These are phyloP conservation scores for Climacteris rufus DNA, from an alignment of 2,113 vertebrate genomes.

Conservation along the genomic window DNA sequence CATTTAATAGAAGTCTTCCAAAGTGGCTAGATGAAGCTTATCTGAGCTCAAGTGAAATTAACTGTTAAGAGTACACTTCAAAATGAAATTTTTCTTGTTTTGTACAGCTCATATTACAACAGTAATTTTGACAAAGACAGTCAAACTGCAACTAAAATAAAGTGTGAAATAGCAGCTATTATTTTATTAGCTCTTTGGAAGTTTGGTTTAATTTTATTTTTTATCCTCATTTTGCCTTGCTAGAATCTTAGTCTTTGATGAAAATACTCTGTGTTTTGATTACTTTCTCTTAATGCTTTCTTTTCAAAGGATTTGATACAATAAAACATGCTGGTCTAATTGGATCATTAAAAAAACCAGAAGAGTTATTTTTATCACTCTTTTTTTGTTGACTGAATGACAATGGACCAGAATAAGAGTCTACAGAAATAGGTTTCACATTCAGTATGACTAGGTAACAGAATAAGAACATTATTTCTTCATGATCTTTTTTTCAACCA, in stretches of 20 bases:
- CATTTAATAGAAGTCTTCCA: conserved; percentile 67
- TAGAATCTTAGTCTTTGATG: not conserved
- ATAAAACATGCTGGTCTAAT: not conserved
- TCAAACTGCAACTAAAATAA: not conserved
- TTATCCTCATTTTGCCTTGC: not conserved
- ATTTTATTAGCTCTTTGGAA: not conserved
- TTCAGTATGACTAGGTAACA: not conserved
- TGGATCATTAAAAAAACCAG: not conserved
- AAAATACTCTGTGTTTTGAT: not conserved
- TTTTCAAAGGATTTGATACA: not conserved
- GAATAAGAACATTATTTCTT: not conserved
- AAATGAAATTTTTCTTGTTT: conserved; percentile 3
- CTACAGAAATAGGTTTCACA: not conserved
- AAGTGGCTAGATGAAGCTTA: conserved; percentile 56
- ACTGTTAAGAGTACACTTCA: conserved; percentile 45
- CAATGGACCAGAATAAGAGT: not conserved
- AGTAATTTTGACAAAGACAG: conserved; percentile 31
- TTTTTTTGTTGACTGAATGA: not conserved
- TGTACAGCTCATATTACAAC: not conserved
- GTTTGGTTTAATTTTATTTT: not conserved
- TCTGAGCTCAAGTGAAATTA: conserved; percentile 55
- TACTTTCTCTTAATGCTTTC: not conserved
- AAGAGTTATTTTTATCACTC: not conserved
- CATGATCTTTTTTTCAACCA: not conserved
- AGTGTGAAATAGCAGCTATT: not conserved